Evolutionary conservation across 2,888 invertebrate species (phyloP), one percentile per base, ranked within the genome.

Genomic region (Drosophila merina): DNA sequence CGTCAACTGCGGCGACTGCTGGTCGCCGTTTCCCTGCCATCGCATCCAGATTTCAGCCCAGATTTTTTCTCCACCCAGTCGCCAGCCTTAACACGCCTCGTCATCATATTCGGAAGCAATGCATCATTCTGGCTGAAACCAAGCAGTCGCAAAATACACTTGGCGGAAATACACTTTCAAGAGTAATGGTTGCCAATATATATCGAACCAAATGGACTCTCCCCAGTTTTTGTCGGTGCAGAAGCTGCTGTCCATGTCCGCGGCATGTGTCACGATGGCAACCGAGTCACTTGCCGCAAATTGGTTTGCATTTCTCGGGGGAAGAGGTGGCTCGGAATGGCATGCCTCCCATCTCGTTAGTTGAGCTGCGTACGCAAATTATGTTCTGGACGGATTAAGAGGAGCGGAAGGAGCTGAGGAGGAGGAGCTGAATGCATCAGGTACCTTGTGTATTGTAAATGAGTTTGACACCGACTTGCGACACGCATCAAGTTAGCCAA

Each of bases 21-120:
- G 70, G 77, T 63, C 72, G 71, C 67, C 71, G 56, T 9, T 49
- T 56, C 14, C 57, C 57, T 6, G 28, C 49, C 45, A 26, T 45
- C 31, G 40, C 48, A 45, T 48, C 54, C 79, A 76, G 74, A 79
- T 76, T 80, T 68, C 73, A 68, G 77, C 63, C 62, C 40, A 42
- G 40, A 57, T 50, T 58, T 71, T 57, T 47, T 20, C 20, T 10
- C 45, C 55, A n/a, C 44, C 8, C n/a, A 30, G 44, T 3, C 48
- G 14, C 36, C 51, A 38, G 14, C 56, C 25, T 86, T 84, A 84
- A 85, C 84, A 76, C 87, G 84, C 87, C 87, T 74, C 84, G 84
- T 85, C 84, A 85, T 85, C 84, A 85, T 85, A 85, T 85, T 85
- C 84, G 84, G 84, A 85, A 85, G 87, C 84, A 85, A 85, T 85